Percentiles rank a stretch among this genome's conserved stretches.
Evolutionary conservation across 2,113 vertebrate genomes (phyloP).

Genomic region (Gymnobelideus leadbeateri): DNA sequence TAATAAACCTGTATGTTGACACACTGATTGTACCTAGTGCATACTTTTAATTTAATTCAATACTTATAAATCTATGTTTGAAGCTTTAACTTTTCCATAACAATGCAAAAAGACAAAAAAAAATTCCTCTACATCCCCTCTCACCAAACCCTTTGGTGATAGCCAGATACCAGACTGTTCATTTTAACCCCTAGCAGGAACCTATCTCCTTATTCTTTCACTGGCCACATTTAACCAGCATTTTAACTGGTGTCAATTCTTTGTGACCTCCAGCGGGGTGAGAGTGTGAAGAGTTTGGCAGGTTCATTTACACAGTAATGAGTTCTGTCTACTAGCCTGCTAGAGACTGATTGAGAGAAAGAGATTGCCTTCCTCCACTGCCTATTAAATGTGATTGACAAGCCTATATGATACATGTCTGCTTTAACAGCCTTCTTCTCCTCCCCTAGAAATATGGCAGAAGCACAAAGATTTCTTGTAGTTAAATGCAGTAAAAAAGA

Average conservation of each 20-base stretch:
- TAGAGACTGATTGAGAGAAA: conserved; percentile 75
- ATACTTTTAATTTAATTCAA: background rate
- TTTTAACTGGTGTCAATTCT: conserved; percentile 73
- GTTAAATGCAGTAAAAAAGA: conserved; percentile 59
- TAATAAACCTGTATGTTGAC: background rate
- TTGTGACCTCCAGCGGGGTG: conserved; percentile 67
- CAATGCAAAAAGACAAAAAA: background rate
- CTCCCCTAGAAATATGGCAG: conserved; percentile 56
- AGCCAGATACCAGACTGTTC: conserved; percentile 27
- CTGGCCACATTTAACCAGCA: conserved; percentile 68
- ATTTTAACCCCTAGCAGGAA: conserved; percentile 9
- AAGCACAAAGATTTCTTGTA: conserved; percentile 52
- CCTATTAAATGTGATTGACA: conserved; percentile 84
- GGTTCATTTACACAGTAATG: conserved; percentile 86
- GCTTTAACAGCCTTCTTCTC: conserved; percentile 49
- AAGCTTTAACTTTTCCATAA: background rate
- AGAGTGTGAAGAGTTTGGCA: conserved; percentile 73
- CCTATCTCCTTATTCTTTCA: conserved; percentile 43
- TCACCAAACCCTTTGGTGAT: conserved; percentile 35
- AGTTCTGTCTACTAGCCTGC: conserved; percentile 77
- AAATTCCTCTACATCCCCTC: background rate
- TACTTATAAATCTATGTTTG: conserved; percentile 12
- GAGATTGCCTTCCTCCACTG: conserved; percentile 79
- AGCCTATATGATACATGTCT: conserved; percentile 70
- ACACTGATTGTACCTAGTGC: background rate